Base-by-base conservation (phyloP, 2,888 invertebrate genomes). In the Cyrtodaria siliqua region DNA sequence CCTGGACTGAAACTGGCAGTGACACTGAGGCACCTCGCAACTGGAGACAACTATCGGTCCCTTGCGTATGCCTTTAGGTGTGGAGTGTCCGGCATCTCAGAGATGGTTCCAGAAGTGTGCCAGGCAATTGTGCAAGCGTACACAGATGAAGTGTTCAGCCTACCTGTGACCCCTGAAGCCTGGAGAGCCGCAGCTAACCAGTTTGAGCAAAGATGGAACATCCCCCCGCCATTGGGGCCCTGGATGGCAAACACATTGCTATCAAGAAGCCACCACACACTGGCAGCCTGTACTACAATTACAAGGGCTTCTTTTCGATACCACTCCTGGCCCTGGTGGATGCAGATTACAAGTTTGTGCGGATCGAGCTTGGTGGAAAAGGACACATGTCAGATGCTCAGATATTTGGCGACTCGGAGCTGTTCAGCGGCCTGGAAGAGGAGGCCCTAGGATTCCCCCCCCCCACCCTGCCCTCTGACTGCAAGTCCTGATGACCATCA, bases 1-100 rank as follows among this genome's bases (percentile, higher is more conserved):
- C 20, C 69, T 49, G 74, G 59, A 47, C 23, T 68, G 33, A 69
- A 62, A 49, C 69, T 74, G 60, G 69, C 78, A 40, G 38, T 64
- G 16, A 78, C 79, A 12, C 49, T 77, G 67, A 73, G 74, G 50
- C 68, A 80, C 49, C 61, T 80, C 59, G 82, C 79, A 40, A 79
- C 79, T 62, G 72, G 77, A 23, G 64, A 76, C 67, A 57, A 59
- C 27, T 83, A 78, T 53, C 9, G 42, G 56, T 64, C 71, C 27
- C 70, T 80, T 24, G 49, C 70, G 14, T 82, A 82, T 79, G 77
- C 27, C n/a, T 18, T 52, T 71, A 24, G 26, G 55, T 55, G 47
- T 38, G 20, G 63, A 62, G 61, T 61, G 27, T 49, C 62, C 62
- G 50, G 20, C 38, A 62, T 62, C 18, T 42, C 42, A n/a, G n/a